Evolutionary conservation across 2,113 vertebrate species (phyloP), one percentile per base, ranked within the genome.

Genomic region (Prunella himalayana): DNA sequence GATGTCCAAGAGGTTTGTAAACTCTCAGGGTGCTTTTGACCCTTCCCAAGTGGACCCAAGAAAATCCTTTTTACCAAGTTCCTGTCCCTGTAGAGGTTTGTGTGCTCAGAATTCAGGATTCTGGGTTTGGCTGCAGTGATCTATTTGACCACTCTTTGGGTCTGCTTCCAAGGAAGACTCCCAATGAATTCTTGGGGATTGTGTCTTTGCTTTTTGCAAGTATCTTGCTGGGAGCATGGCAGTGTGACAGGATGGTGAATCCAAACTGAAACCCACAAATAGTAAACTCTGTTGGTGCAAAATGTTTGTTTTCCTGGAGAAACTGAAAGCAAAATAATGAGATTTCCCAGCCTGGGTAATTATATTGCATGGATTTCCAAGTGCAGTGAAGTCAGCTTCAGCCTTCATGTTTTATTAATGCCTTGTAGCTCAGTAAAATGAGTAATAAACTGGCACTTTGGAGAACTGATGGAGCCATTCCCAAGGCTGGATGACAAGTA

Each of bases 401-500:
- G 89, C 70, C 65, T 92, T 95, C 77, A 84, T 94, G 89, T 95
- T 95, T 97, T 94, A 94, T 94, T 92, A 94, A 96, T 91, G 80
- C 77, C 64, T 91, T 10, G 66, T 64, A 95, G 81, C 89, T 84
- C 94, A 94, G 83, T 60, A 82, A 96, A 95, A 96, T 96, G 77
- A 95, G 69, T 94, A 95, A 91, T 92, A 97, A 96, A 95, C 53
- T 80, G 70, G 78, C 91, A 91, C 61, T 79, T 92, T 87, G 73
- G 84, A 92, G 61, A 91, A 87, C 50, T 72, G 83, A 95, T 92
- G 78, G 70, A 96, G 81, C n/a, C 65, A 79, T 76, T 92, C 86
- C 79, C 61, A 64, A 88, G 72, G 68, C 79, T 85, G 86, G 92
- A 78, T 90, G 95, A 87, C 79, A 86, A 92, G 70, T 69, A 95